Percentiles rank a stretch among this genome's conserved stretches.
Evolutionary conservation across 2,113 vertebrate genomes (phyloP).

Genomic region (Tupaia chinensis): DNA sequence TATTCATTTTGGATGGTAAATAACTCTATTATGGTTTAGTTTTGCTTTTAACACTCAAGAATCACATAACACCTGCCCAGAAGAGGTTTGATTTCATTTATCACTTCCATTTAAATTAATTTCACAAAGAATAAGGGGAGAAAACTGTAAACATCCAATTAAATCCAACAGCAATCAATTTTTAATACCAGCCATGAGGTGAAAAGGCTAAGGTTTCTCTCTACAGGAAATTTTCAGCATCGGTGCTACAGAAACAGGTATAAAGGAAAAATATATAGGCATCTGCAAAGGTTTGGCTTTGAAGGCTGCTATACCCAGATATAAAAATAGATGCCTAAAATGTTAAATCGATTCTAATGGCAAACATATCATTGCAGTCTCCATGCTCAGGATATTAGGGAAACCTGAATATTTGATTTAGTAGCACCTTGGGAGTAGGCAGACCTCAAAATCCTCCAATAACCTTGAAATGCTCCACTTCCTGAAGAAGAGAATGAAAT

Average conservation of each 20-base stretch:
- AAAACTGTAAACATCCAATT: neutral
- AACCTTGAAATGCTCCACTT: constrained; percentile 77
- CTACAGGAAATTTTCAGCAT: neutral
- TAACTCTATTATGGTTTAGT: neutral
- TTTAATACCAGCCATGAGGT: neutral
- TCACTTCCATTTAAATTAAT: neutral
- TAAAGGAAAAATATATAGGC: constrained; percentile 16
- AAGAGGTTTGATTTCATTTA: neutral
- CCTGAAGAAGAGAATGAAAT: neutral
- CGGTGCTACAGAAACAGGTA: neutral
- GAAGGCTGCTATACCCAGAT: constrained; percentile 58
- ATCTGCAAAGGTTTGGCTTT: constrained; percentile 64
- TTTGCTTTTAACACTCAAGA: neutral
- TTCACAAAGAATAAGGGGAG: neutral
- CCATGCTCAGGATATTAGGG: constrained; percentile 55
- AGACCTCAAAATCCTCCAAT: constrained; percentile 66
- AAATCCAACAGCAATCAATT: neutral
- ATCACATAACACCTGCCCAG: neutral
- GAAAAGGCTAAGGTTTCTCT: neutral
- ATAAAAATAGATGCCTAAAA: constrained; percentile 80
- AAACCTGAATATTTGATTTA: constrained; percentile 74
- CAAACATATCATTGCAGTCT: constrained; percentile 53
- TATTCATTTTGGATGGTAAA: constrained; percentile 4
- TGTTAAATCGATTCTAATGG: constrained; percentile 76
- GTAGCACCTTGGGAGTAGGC: constrained; percentile 63